Evolutionary conservation across 2,113 vertebrate species (phyloP).

Genomic region (Mus spicilegus): DNA sequence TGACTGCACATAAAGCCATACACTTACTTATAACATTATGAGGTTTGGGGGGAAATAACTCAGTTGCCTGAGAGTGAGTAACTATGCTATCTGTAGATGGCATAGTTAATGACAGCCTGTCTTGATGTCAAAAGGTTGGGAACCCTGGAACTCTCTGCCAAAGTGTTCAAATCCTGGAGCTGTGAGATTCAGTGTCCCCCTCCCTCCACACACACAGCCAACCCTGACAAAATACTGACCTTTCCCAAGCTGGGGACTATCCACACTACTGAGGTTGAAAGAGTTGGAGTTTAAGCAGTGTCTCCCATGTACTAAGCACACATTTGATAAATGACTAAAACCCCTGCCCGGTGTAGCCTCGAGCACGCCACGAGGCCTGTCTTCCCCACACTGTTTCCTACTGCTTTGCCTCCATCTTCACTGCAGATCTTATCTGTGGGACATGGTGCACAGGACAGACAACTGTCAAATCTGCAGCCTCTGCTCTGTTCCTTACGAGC

Average conservation of each 20-base stretch:
- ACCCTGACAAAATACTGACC: not conserved
- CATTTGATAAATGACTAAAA: not conserved
- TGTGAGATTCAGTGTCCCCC: not conserved
- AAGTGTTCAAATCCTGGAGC: not conserved
- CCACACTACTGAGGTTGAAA: not conserved
- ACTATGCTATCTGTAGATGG: not conserved
- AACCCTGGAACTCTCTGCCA: not conserved
- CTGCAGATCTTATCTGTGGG: slow-evolving; percentile 1
- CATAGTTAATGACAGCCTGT: not conserved
- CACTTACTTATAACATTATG: not conserved
- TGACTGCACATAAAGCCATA: not conserved
- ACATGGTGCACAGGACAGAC: not conserved
- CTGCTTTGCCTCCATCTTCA: not conserved
- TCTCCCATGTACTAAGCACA: not conserved
- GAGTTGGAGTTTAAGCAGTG: not conserved
- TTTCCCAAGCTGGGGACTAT: not conserved
- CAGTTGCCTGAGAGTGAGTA: not conserved
- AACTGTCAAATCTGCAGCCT: not conserved
- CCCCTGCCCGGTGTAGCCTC: not conserved
- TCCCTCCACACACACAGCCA: not conserved
- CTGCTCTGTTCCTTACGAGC: not conserved
- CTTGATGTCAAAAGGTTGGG: not conserved
- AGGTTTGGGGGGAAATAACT: not conserved
- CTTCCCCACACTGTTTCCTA: not conserved
- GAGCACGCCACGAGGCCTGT: not conserved